Base-by-base conservation (phyloP, 2,888 invertebrate species). In the Onchidella celtica region DNA sequence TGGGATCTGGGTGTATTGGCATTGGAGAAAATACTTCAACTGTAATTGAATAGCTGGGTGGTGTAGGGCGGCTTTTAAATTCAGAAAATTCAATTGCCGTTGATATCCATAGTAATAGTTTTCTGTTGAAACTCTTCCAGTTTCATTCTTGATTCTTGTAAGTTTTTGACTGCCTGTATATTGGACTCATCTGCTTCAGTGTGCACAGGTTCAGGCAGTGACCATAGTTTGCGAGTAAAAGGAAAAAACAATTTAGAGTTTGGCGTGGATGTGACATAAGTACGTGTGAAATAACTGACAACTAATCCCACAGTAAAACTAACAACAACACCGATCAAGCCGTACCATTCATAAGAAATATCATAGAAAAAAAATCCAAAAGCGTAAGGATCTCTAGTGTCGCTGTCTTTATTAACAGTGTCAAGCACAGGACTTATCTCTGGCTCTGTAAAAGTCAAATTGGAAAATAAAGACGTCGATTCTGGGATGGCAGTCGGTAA, bases 301-400 rank as follows among this genome's bases (percentile, higher is more conserved):
- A 83, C 21, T 14, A 68, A n/a, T 0, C 83, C 80, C 3, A 70
- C 38, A 21, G 70, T 3, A 14, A 79, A 3, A 27, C 34, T 81
- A n/a, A 70, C 27, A 17, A 81, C 1, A 9, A 68, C 32, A n/a
- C 83, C 83, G 3, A 74, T 74, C 2, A 65, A 14, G 17, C 79
- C 83, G 27, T 81, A 65, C 83, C 83, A 84, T 59, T 79, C 68
- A 34, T 81, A 84, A 17, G 83, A 81, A 2, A 84, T 70, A 47
- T 84, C 74, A 29, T 84, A 84, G 29, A 83, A 24, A n/a, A 73
- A 81, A 24, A 81, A 73, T 11, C 40, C 29, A 3, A 66, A 75
- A 2, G 3, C 24, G 3, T 24, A 1, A 27, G 47, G 47, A 47
- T 47, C 47, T 17, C 17, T 47, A 47, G 6, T 11, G 6, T 47